Evolutionary conservation across 2,113 vertebrate genomes (phyloP).

Genomic region (Lipotes vexillifer): DNA sequence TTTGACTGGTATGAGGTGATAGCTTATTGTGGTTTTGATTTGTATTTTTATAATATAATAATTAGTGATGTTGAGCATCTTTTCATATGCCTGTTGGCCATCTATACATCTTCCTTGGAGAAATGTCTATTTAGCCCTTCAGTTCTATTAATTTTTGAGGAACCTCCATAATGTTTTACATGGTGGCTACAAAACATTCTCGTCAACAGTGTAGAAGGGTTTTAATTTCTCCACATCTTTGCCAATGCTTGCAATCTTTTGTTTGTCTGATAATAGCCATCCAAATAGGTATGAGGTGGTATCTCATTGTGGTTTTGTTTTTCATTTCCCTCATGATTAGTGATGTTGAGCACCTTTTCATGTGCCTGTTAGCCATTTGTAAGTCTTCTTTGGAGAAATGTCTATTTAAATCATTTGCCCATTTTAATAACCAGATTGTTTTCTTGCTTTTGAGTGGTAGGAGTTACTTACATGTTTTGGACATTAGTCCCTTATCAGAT

Average conservation of each 20-base stretch:
- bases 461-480: not conserved
- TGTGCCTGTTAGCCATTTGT: not conserved
- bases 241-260: not conserved
- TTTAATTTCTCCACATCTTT: not conserved
- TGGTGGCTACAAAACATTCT: too few species aligned
- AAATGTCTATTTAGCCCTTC: not conserved
- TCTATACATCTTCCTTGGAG: not conserved
- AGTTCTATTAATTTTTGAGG: not conserved
- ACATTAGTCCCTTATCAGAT: not conserved
- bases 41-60: not conserved
- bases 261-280: not conserved
- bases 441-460: not conserved
- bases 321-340: not conserved
- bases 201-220: not conserved
- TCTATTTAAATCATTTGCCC: not conserved
- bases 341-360: not conserved
- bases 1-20: not conserved
- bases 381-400: not conserved
- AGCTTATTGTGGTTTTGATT: not conserved
- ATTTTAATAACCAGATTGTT: not conserved
- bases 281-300: not conserved
- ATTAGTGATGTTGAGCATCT: not conserved
- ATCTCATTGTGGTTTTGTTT: not conserved
- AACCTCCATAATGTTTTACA: not conserved
- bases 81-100: not conserved